Base-by-base conservation (phyloP, 2,797 vertebrate species). In the Heliangelus exortis region DNA sequence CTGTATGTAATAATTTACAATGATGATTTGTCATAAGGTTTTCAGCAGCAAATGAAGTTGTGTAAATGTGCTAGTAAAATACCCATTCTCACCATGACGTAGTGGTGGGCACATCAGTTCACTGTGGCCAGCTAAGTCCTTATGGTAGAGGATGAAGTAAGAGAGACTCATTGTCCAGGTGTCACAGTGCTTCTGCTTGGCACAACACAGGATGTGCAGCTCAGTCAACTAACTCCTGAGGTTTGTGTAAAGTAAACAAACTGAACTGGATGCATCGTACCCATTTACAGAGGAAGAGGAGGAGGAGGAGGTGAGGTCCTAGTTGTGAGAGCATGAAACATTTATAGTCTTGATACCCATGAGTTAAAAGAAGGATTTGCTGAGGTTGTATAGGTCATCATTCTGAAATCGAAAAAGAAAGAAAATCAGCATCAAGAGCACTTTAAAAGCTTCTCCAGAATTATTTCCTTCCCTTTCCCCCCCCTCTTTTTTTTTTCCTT, bases 1-100 rank as follows among this genome's bases (percentile, higher is more conserved):
- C 95, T 94, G 92, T 97, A 97, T 97, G 98, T 92, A 98, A 98
- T 98, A 98, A 99, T 98, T 98, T 98, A 98, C 98, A 98, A 95
- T 92, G 97, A 98, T 97, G 98, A 97, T 98, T 98, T 97, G 96
- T 98, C 96, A 88, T 95, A 97, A 97, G 96, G 94, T 97, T 97
- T 97, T 98, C 98, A 98, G 98, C 98, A 98, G 98, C 98, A 98
- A 98, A 97, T 97, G 98, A 98, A 98, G 98, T 95, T 96, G 93
- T 97, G 97, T 97, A 95, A 97, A 97, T 97, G 96, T 97, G 97
- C 96, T 90, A 97, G 96, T 97, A 97, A 96, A 96, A 96, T 95
- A 97, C 96, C 95, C 96, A 95, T 93, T 97, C 97, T 98, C 97
- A 94, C 95, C 95, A 89, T 73, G 96, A 92, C 83, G 33, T 57